Base-by-base conservation (phyloP, 2,113 vertebrate species). In the Calidris pygmaea region DNA sequence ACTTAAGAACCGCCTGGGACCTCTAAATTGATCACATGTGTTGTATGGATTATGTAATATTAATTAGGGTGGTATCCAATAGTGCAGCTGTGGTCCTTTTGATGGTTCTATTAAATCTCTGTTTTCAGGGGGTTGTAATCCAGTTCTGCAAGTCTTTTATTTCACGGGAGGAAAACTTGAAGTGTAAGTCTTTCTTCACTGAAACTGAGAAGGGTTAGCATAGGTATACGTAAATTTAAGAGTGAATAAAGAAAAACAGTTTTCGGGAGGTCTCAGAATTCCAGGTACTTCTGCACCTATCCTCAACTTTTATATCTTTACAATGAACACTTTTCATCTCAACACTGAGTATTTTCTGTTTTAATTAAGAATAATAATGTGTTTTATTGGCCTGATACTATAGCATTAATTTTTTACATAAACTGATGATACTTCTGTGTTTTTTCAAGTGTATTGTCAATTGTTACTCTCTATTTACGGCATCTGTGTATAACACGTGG, bases 1-100 rank as follows among this genome's bases (percentile, higher is more conserved):
- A 85, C 93, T 96, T 92, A 87, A 85, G 87, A 97, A 93, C 52
- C 97, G 27, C 75, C 91, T 90, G 86, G 90, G 95, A 91, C 73
- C 78, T 67, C 83, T 27, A 89, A 93, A 97, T 96, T 93, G 93
- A 89, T 96, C 97, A 97, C 90, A 94, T 96, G 89, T 95, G 95
- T 90, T 90, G 56, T 89, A 89, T 96, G 92, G 85, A 91, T 88
- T 97, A 97, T 97, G 95, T 95, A 97, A 97, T 97, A 98, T 98
- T 98, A 97, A 97, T 97, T 96, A 96, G 92, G 72, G 60, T 78
- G 82, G 86, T 91, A 88, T 90, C 95, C 95, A 91, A 77, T 95
- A 93, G 94, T 95, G 95, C 95, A 96, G 95, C 95, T 97, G 97
- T 68, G 95, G 83, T 91, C 73, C 93, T 94, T 83, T 94, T 87